A percentile compares a stretch with the other conserved stretches of the same genome.
Conservation (phyloP, 2,113 vertebrate species). For the Triplophysa dalaica region DNA sequence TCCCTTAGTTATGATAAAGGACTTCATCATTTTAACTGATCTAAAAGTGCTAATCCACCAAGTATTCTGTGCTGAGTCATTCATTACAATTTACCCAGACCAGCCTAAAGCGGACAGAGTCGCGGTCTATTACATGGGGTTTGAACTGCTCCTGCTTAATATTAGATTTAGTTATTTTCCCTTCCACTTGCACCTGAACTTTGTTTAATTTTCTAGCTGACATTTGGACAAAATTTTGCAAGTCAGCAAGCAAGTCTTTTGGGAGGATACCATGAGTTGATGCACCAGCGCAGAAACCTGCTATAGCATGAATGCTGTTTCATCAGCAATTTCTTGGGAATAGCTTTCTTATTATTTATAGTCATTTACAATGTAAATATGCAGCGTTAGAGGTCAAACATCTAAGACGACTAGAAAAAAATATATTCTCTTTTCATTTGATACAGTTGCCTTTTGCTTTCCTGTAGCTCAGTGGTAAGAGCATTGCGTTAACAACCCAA, state of each 20-base stretch:
- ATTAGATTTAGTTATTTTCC: not conserved
- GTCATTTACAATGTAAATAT: too few relatives aligned
- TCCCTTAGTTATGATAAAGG: not conserved
- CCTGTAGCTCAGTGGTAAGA: too few relatives aligned
- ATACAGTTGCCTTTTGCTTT: too few relatives aligned
- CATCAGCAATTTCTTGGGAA: not conserved
- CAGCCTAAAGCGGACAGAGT: conserved; percentile 7
- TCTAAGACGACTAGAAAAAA: too few relatives aligned
- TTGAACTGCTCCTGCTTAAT: not conserved
- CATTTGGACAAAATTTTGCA: conserved; percentile 13
- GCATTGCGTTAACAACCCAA: too few relatives aligned
- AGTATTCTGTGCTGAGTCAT: not conserved
- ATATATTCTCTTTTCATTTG: too few relatives aligned
- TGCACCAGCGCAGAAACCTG: not conserved
- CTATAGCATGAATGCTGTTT: not conserved
- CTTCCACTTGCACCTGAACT: not conserved
- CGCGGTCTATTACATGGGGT: not conserved
- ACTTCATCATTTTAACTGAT: conserved; percentile 17
- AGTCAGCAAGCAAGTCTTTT: conserved; percentile 4
- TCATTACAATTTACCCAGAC: not conserved
- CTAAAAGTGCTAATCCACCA: not conserved
- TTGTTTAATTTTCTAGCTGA: not conserved
- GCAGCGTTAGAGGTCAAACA: too few relatives aligned
- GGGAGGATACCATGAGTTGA: not conserved
- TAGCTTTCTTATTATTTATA: not conserved